phyloP scores from a whole-genome alignment of 23 tunicate genomes.

The Styela plicata region DNA sequence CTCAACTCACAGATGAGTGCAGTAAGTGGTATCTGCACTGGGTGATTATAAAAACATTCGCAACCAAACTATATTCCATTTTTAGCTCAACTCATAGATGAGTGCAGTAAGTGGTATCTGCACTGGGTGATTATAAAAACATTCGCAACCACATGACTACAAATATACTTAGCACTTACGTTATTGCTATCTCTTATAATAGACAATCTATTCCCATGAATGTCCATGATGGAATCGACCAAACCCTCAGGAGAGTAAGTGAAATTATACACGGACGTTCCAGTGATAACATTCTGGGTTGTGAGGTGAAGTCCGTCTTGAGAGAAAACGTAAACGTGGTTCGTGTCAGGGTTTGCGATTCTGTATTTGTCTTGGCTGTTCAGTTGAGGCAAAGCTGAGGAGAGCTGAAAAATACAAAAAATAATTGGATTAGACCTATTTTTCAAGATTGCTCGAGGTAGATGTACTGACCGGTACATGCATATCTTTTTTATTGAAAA shows the following conservation, averaged over 20 bases:
- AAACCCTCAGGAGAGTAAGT: constrained; percentile 37
- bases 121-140: background rate
- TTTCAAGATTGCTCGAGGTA: too few relatives aligned
- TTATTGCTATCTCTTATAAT: constrained; percentile 31
- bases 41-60: background rate
- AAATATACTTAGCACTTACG: constrained; percentile 31
- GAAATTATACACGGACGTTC: constrained; percentile 59
- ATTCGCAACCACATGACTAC: background rate
- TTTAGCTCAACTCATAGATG: too few relatives aligned
- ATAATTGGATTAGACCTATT: too few relatives aligned
- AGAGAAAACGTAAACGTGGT: constrained; percentile 79
- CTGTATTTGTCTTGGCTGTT: constrained; percentile 36
- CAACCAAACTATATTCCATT: too few relatives aligned
- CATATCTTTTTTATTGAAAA: too few relatives aligned
- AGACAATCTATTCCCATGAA: constrained; percentile 49
- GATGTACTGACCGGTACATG: too few relatives aligned
- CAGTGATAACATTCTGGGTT: constrained; percentile 88
- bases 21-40: too few relatives aligned
- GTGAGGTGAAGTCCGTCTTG: constrained; percentile 56
- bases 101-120: too few relatives aligned
- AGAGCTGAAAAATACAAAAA: too few relatives aligned
- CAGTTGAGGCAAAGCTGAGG: constrained; percentile 41
- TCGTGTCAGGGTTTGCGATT: constrained; percentile 81
- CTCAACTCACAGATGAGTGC: too few relatives aligned
- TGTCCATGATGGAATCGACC: constrained; percentile 44